Evolutionary conservation across 2,113 vertebrate species (phyloP), one percentile per base, ranked within the genome.

Genomic region (Typhlomys cinereus): DNA sequence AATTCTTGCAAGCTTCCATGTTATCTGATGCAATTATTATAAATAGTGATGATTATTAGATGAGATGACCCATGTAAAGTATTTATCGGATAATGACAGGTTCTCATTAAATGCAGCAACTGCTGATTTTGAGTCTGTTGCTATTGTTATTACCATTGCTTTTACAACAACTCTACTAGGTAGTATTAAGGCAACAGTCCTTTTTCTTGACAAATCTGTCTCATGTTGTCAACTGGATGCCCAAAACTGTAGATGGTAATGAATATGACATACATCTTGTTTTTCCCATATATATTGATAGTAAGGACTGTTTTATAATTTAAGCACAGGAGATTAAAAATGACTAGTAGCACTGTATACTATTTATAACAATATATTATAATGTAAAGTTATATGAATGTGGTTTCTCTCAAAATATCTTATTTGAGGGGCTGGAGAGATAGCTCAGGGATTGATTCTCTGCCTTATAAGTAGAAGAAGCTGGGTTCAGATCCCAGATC

Each of bases 1-100:
- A 48, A 62, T 57, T 52, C 41, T 67, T 78, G 8, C 69, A 39
- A 39, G 23, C 64, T 73, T 88, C n/a, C 17, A 70, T 87, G 36
- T 59, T 83, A 79, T 64, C 50, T 52, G 71, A 46, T 27, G 5
- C 27, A 61, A 81, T 85, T 92, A 59, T 81, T 87, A 88, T 76
- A 92, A 95, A 92, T 79, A 64, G 91, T 76, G 71, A 54, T 57
- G 21, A 74, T 59, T 59, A 85, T 34, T 29, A 48, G 83, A 82
- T 74, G 31, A 73, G 39, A 57, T 87, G 48, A 61, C 61, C 18
- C 48, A 54, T 14, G 13, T 54, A 83, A 87, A 80, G n/a, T 52
- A 70, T 59, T 80, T 70, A 59, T 80, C 61, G 66, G 20, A 23
- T 34, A 61, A 89, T 69, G 29, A 79, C 14, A 93, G 39, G n/a